Conservation (phyloP, 1,140 invertebrate species). For the Temnothorax nylanderi region DNA sequence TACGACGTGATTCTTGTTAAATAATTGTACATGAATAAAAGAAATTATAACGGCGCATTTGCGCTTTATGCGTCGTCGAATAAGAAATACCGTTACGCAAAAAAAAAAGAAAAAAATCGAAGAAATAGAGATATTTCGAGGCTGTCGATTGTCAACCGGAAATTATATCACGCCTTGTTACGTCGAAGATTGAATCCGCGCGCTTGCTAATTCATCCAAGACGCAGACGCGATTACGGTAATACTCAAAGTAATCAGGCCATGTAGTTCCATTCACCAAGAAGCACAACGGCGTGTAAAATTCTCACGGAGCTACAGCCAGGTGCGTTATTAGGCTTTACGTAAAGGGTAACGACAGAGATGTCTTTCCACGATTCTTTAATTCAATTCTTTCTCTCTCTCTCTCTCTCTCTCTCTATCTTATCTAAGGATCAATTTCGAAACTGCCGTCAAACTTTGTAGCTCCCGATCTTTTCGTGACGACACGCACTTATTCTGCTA, state of each 20-base stretch:
- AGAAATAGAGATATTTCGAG: not conserved
- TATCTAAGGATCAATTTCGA: constrained; percentile 6
- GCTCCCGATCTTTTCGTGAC: not conserved
- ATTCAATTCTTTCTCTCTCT: not conserved
- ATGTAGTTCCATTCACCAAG: constrained; percentile 62
- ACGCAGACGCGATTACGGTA: constrained; percentile 51
- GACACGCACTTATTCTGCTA: not conserved
- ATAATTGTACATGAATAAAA: constrained; percentile 14
- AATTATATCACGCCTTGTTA: constrained; percentile 65
- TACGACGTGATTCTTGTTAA: constrained; percentile 13
- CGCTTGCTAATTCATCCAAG: constrained; percentile 33
- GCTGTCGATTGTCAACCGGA: constrained; percentile 60
- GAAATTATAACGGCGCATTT: not conserved
- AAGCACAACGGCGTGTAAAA: constrained; percentile 39
- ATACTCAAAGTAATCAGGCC: constrained; percentile 62
- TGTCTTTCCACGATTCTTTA: constrained; percentile 32
- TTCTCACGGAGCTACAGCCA: constrained; percentile 36
- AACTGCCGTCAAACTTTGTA: not conserved
- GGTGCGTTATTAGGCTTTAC: constrained; percentile 47
- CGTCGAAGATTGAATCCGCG: not conserved
- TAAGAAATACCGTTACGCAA: not conserved
- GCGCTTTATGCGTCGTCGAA: not conserved
- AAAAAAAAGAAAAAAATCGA: not conserved
- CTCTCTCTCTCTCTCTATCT: not conserved
- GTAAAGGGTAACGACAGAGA: constrained; percentile 37